Base-by-base conservation (phyloP, 2,113 vertebrate species). In the Lampris incognitus region DNA sequence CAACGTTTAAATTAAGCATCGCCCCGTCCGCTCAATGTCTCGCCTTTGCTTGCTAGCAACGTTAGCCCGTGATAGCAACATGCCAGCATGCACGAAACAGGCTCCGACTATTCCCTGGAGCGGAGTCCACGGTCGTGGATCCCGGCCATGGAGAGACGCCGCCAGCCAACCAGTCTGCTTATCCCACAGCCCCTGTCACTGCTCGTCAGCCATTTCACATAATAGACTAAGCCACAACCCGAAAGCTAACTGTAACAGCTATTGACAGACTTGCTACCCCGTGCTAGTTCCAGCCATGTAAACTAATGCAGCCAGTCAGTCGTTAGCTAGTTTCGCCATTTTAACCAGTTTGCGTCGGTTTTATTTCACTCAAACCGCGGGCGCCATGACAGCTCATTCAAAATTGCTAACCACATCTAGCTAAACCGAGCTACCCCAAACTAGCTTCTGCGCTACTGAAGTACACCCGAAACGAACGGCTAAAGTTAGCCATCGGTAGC, bases 321-420 rank as follows among this genome's bases (percentile, higher is more conserved):
- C 0, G 0, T 1, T 4, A 11, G 3, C 6, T 2, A 42, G 3
- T 0, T 38, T 1, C 1, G 10, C n/a, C 1, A 4, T 46, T 46
- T 36, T 49, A 2, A 40, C 57, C 2, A 0, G 61, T 9, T 0
- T 73, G 68, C 52, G 70, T 7, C 1, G 48, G 48, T 4, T 7
- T 46, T 40, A 60, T 85, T 84, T 77, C 58, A 9, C 36, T 59
- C 37, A 46, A 10, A 78, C 66, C 69, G 72, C 7, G 48, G 83
- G 83, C 90, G 88, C 86, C 92, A 87, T 91, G 89, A 92, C 92
- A 93, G 87, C 82, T 87, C 64, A 77, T 70, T 62, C 11, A 76
- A 83, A 76, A 52, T 70, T 63, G 85, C 86, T 87, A 90, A 66
- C 72, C 0, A 13, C 54, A 75, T 58, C 36, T 90, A 86, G 84